Evolutionary conservation across 2,888 invertebrate species (phyloP), one percentile per base, ranked within the genome.

Genomic region (Euproctis similis): DNA sequence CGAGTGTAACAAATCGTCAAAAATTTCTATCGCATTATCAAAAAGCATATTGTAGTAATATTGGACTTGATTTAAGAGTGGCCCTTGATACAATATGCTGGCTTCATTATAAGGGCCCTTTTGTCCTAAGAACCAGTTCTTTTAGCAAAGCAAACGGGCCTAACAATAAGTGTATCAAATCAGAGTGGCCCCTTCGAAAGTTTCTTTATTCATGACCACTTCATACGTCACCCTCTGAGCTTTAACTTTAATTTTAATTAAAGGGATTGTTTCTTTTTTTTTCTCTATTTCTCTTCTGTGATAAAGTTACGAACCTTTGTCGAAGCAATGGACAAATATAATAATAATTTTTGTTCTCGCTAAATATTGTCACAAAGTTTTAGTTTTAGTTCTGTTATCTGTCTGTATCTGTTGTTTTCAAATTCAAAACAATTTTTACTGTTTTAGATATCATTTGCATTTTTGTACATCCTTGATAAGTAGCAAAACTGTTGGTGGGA

Each of bases 71-170:
- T 63, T 66, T 63, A 64, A 14, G 58, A 81, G 82, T 72, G n/a
- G 76, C 66, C 56, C 82, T 80, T 71, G 55, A 58, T 60, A 72
- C 81, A 82, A 81, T 80, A 75, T 76, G 75, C 75, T 70, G 70
- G 80, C 69, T 73, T 82, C 78, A 84, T 82, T 81, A 82, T 82
- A 65, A 75, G 81, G 81, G 82, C 36, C 62, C 76, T 80, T n/a
- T 82, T 84, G 82, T 84, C 82, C 81, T 82, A 66, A 76, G 65
- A 77, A 82, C 84, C 75, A 74, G 84, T 84, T 76, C 74, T 62
- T 73, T 76, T 70, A 59, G 72, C 72, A 75, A 76, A 48, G 37
- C 42, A n/a, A 38, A 32, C 36, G 43, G 41, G 39, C 46, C 66
- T 53, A 53, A 69, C 70, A 73, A 74, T 78, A 74, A 74, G 69